phyloP scores from a whole-genome alignment of 2,113 vertebrate genomes.

The Oostethus manadensis region DNA sequence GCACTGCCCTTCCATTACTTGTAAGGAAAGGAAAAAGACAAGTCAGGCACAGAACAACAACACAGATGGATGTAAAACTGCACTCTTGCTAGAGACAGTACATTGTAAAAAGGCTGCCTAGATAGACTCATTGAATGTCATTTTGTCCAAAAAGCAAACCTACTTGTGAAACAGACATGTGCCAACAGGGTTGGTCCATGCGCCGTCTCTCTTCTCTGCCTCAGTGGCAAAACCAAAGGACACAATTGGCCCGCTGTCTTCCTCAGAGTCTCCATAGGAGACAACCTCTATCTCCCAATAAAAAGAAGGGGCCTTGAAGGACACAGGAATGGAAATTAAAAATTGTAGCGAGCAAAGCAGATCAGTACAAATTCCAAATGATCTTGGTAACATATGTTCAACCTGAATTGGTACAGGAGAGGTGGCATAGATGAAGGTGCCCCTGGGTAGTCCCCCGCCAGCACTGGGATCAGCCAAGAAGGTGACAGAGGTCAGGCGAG shows the following conservation, averaged over 20 bases:
- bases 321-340: not conserved
- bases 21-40: conserved; percentile 31
- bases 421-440: conserved; percentile 95
- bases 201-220: conserved; percentile 93
- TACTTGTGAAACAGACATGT: conserved; percentile 99
- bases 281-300: conserved; percentile 98
- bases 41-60: conserved; percentile 25
- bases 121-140: not conserved
- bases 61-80: conserved; percentile 26
- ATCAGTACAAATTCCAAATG: not conserved
- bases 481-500: conserved; percentile 89
- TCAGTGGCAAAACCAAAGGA: conserved; percentile 97
- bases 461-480: conserved; percentile 96
- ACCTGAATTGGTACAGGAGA: conserved; percentile 93
- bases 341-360: not conserved
- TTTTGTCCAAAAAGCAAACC: conserved; percentile 20
- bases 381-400: not conserved
- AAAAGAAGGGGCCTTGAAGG: conserved; percentile 87
- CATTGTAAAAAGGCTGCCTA: conserved; percentile 14
- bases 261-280: conserved; percentile 96
- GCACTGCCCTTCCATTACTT: conserved; percentile 94
- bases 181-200: conserved; percentile 98
- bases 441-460: conserved; percentile 90
- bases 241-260: conserved; percentile 94
- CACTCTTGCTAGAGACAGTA: conserved; percentile 25